Base-by-base conservation (phyloP, 2,888 invertebrate species). In the Cyclophora punctaria region DNA sequence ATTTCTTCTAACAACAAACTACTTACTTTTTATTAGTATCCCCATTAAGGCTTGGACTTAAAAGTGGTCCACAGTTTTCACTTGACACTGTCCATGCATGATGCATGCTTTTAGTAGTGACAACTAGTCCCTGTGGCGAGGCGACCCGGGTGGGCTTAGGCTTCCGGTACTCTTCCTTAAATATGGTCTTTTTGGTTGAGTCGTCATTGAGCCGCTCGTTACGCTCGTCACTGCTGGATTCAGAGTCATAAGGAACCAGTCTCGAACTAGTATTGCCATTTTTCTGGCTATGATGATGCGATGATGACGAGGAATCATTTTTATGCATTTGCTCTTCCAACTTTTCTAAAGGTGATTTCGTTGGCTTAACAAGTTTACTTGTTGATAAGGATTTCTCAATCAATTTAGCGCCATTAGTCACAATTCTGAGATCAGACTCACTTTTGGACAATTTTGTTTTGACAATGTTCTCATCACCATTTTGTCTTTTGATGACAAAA, bases 161-260 rank as follows among this genome's bases (percentile, higher is more conserved):
- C 55, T 76, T 77, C 5, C 73, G 62, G 41, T 55, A 58, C 34
- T 69, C 73, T 33, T 67, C 73, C 6, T 56, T 59, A 5, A 7
- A 4, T 6, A 7, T 2, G 48, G 58, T 7, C 62, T 66, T 53
- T 54, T 63, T 59, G n/a, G 45, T 48, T 40, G 56, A 57, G 6
- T 71, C 72, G n/a, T 64, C 69, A 42, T 56, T 66, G 7, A 53
- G 44, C 51, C 65, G 63, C 35, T 52, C 59, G 45, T 49, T 56
- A 6, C 79, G 73, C 66, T 86, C 86, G 52, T 89, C 89, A 3
- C 86, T 79, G 56, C 89, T 91, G 0, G 91, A 90, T 64, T 91
- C 91, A 0, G 90, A 90, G 63, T 90, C 91, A 62, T 92, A 91
- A 34, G 92, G 91, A 51, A 91, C 91, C 49, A 92, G 78, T 58